phyloP scores from a whole-genome alignment of 1,140 invertebrate genomes.

The Drosophila eugracilis region DNA sequence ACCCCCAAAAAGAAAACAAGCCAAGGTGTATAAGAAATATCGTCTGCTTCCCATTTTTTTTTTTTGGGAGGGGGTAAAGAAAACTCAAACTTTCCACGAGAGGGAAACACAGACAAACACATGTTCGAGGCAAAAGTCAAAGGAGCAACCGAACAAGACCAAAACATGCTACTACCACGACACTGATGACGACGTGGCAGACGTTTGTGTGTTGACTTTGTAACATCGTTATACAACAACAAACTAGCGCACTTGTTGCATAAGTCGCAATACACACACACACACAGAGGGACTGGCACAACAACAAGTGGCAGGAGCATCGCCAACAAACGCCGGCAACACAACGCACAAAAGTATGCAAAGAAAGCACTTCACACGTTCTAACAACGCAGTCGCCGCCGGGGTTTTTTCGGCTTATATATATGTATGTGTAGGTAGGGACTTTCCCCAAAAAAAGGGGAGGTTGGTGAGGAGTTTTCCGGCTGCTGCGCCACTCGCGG shows the following conservation, averaged over 20 bases:
- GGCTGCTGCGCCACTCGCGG: constrained; percentile 47
- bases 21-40: constrained; percentile 55
- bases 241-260: constrained; percentile 79
- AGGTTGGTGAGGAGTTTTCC: constrained; percentile 7
- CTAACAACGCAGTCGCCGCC: constrained; percentile 63
- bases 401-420: constrained; percentile 14
- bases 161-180: constrained; percentile 46
- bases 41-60: constrained; percentile 32
- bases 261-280: constrained; percentile 47
- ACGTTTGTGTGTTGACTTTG: constrained; percentile 80
- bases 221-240: constrained; percentile 77
- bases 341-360: constrained; percentile 79
- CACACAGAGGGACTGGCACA: constrained; percentile 18
- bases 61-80: constrained; percentile 27
- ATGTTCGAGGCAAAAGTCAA: constrained; percentile 49
- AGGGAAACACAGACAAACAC: constrained; percentile 56
- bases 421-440: constrained; percentile 3
- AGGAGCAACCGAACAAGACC: constrained; percentile 44
- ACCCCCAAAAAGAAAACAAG: constrained; percentile 28
- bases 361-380: constrained; percentile 78
- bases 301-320: constrained; percentile 67
- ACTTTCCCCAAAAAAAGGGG: background rate
- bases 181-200: constrained; percentile 66
- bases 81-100: constrained; percentile 13
- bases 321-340: constrained; percentile 29